A percentile compares a stretch with the other conserved stretches of the same genome.
phyloP scores from a whole-genome alignment of 2,888 invertebrate genomes.

The Hybos culiciformis region DNA sequence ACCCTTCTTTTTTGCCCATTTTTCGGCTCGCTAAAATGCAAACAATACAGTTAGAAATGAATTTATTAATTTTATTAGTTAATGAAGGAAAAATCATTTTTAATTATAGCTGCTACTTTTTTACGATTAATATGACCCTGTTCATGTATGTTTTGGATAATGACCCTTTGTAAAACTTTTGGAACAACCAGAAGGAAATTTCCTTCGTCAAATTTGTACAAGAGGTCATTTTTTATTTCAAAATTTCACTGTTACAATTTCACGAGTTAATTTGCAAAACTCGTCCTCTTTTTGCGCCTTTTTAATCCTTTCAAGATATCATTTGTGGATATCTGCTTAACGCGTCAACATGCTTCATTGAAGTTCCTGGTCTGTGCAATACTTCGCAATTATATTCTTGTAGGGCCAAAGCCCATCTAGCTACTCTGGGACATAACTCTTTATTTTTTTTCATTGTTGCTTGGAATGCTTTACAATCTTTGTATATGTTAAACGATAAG shows the following conservation, averaged over 20 bases:
- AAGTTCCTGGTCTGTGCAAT: not conserved
- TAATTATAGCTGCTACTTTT: slow-evolving; percentile 8
- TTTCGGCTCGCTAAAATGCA: slow-evolving; percentile 14
- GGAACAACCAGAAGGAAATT: slow-evolving; percentile 12
- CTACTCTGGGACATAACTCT: slow-evolving; percentile 1
- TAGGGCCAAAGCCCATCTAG: slow-evolving; percentile 1
- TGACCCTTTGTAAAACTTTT: slow-evolving; percentile 9
- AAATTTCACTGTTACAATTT: not conserved
- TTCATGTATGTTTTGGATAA: slow-evolving; percentile 8
- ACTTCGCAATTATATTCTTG: not conserved
- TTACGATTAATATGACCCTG: slow-evolving; percentile 9
- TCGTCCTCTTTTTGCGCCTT: not conserved
- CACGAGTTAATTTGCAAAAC: not conserved
- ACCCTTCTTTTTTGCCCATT: slow-evolving; percentile 24
- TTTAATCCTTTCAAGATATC: not conserved
- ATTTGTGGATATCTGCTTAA: not conserved
- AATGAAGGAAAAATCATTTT: slow-evolving; percentile 10
- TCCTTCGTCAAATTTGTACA: slow-evolving; percentile 8
- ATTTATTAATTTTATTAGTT: slow-evolving; percentile 8
- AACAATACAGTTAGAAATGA: slow-evolving; percentile 10
- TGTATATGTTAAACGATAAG: slow-evolving; percentile 19
- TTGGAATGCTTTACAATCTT: slow-evolving; percentile 22
- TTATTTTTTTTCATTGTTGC: slow-evolving; percentile 20
- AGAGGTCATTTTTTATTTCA: slow-evolving; percentile 3
- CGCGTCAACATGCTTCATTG: not conserved